phyloP scores from a whole-genome alignment of 2,797 vertebrate species.

The Natrix natrix region DNA sequence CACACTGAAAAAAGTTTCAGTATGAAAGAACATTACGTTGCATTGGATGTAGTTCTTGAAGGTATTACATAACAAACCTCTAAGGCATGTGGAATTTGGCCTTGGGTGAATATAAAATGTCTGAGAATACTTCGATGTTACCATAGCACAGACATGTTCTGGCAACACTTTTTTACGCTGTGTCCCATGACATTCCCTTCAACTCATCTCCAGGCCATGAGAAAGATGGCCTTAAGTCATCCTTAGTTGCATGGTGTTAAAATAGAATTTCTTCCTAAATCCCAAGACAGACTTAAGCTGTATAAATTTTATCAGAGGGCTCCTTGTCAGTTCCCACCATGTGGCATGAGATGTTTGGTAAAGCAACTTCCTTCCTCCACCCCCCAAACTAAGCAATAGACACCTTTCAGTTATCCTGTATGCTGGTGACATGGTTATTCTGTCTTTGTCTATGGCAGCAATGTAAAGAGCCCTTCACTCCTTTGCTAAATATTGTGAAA shows the following conservation, averaged over 20 bases:
- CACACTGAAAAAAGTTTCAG: background rate
- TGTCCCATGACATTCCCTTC: background rate
- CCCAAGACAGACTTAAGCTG: background rate
- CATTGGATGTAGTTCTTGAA: background rate
- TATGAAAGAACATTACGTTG: background rate
- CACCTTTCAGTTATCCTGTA: background rate
- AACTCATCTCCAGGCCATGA: background rate
- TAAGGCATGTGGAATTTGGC: background rate
- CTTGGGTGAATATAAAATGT: background rate
- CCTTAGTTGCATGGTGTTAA: background rate
- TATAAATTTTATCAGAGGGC: background rate
- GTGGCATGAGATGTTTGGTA: background rate
- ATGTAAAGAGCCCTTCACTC: background rate
- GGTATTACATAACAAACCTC: background rate
- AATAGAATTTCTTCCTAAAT: background rate
- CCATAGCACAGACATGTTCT: background rate
- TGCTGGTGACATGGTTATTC: background rate
- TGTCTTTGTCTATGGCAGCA: background rate
- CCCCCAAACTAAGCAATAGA: background rate
- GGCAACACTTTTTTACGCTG: background rate
- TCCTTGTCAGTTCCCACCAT: background rate
- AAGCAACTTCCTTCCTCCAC: background rate
- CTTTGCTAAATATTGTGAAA: background rate
- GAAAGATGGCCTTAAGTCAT: background rate
- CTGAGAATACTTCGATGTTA: background rate